Evolutionary conservation across 2,797 vertebrate genomes (phyloP).

Genomic region (Falco columbarius): DNA sequence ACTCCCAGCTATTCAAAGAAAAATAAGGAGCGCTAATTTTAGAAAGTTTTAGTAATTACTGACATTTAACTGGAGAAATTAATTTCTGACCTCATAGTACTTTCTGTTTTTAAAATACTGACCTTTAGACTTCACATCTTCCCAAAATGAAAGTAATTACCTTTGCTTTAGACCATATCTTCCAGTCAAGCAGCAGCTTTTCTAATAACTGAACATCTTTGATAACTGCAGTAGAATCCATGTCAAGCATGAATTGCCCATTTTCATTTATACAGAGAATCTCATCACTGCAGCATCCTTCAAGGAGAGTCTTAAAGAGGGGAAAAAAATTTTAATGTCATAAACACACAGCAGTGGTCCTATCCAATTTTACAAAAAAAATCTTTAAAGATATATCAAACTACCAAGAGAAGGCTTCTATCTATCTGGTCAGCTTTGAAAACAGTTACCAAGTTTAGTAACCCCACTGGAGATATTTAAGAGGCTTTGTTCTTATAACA

Average conservation of each 20-base stretch:
- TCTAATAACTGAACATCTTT: slow-evolving; percentile 90
- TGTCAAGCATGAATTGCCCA: slow-evolving; percentile 85
- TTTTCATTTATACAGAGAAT: slow-evolving; percentile 84
- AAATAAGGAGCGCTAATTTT: neutral
- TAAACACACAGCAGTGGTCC: neutral
- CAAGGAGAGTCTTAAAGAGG: slow-evolving; percentile 85
- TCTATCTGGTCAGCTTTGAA: neutral
- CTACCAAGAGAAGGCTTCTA: neutral
- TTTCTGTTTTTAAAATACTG: neutral
- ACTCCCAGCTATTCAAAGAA: neutral
- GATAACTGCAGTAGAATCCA: slow-evolving; percentile 87
- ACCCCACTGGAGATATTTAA: neutral
- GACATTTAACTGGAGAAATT: neutral
- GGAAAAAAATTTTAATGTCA: neutral
- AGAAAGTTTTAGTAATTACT: neutral
- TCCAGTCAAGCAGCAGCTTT: slow-evolving; percentile 94
- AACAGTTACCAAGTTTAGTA: neutral
- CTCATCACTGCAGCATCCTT: slow-evolving; percentile 90
- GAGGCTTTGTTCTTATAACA: neutral
- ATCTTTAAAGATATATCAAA: neutral
- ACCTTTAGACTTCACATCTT: neutral
- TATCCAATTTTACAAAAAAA: neutral
- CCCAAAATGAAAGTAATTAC: slow-evolving; percentile 66
- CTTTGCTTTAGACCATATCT: slow-evolving; percentile 97
- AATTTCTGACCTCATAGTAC: neutral